These are phyloP conservation scores for Pollenia griseotomentosa DNA, from an alignment of 2,888 invertebrate species.

Conservation along the genomic window DNA sequence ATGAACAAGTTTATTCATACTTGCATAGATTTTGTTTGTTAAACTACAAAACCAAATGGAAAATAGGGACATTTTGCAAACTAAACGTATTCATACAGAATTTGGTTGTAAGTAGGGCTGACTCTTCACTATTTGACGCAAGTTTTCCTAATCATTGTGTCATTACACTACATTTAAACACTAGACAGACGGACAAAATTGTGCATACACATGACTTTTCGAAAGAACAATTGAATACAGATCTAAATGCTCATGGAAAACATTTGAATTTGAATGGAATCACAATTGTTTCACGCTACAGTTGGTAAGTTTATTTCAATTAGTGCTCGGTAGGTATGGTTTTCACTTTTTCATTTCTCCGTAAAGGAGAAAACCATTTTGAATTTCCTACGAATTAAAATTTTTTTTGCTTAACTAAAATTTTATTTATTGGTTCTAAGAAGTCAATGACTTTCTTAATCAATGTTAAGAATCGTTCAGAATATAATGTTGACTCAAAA, in stretches of 20 bases:
- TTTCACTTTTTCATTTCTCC: no score
- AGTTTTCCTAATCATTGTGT: conserved; percentile 70
- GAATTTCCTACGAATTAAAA: no score
- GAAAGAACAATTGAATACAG: conserved; percentile 54
- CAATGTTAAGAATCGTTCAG: no score
- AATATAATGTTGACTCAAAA: no score
- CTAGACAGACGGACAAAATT: conserved; percentile 58
- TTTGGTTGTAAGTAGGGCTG: conserved; percentile 51
- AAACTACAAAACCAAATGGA: conserved; percentile 49
- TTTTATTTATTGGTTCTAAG: no score
- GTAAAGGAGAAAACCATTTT: no score
- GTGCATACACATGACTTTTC: conserved; percentile 62
- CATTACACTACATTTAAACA: conserved; percentile 65
- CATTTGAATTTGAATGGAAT: conserved; percentile 56
- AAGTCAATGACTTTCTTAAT: no score
- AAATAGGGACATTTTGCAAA: conserved; percentile 38
- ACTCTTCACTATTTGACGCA: conserved; percentile 59
- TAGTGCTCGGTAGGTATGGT: no score
- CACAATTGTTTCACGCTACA: conserved; percentile 39
- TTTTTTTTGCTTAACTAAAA: no score
- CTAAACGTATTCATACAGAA: conserved; percentile 37
- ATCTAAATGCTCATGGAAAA: conserved; percentile 50
- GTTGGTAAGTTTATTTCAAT: neutral
- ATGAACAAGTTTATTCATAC: conserved; percentile 45
- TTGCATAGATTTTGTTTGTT: conserved; percentile 56